phyloP scores from a whole-genome alignment of 2,113 vertebrate genomes.

The Turnix velox region DNA sequence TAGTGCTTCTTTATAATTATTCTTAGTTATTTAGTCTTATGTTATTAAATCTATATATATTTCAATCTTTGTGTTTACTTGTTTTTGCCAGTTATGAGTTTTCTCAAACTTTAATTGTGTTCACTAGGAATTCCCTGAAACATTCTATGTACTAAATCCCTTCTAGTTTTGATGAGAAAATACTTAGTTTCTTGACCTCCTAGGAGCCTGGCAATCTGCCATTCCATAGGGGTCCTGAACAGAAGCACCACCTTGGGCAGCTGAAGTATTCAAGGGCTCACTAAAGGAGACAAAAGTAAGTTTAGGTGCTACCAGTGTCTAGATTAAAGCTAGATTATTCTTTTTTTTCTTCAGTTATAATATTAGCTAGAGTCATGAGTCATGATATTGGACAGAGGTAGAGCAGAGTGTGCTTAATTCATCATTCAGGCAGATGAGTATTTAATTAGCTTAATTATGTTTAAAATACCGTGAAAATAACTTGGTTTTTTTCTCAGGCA shows the following conservation, averaged over 20 bases:
- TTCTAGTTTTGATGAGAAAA: background rate
- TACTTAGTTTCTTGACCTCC: background rate
- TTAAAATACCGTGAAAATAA: background rate
- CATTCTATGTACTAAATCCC: background rate
- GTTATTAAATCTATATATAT: too few species aligned
- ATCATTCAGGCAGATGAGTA: background rate
- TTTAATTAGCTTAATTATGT: background rate
- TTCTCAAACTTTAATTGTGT: too few species aligned
- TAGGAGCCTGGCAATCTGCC: background rate
- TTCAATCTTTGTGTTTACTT: too few species aligned
- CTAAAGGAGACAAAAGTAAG: background rate
- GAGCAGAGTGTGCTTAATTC: background rate
- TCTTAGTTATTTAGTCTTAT: too few species aligned
- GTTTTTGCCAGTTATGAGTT: too few species aligned
- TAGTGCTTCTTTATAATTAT: too few species aligned
- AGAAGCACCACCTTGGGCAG: background rate
- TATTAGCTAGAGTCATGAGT: background rate
- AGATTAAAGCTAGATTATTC: background rate
- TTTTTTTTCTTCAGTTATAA: background rate
- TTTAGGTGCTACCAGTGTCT: background rate
- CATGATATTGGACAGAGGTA: background rate
- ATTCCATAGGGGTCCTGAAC: background rate
- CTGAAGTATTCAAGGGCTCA: background rate
- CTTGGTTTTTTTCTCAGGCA: background rate
- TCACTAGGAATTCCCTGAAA: background rate